Base-by-base conservation (phyloP, 2,888 invertebrate species). In the Calephelis perditalis region DNA sequence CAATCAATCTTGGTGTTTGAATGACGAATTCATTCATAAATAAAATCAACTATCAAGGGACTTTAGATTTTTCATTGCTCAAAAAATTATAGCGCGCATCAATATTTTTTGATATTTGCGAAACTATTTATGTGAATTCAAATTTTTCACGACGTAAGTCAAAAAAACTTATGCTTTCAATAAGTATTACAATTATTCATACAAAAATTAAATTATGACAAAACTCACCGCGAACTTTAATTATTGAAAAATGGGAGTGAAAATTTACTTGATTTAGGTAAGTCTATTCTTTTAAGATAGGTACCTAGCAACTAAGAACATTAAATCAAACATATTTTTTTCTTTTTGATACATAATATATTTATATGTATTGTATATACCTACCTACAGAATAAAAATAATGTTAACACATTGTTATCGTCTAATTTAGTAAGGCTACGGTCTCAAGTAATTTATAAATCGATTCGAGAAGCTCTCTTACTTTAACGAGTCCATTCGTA, bases 201-300 rank as follows among this genome's bases (percentile, higher is more conserved):
- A 36, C 7, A 54, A 54, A 54, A n/a, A n/a, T 7, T 54, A 54
- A 54, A 54, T 54, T 54, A 54, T 54, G 52, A 54, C 52, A 54
- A 54, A 54, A 54, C 6, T 36, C 7, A 36, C 36, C 36, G 36
- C n/a, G 5, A 36, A 11, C 35, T 36, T 35, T 54, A 36, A 36
- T n/a, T 7, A 10, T 7, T n/a, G 7, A 36, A 54, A 36, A 36
- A 36, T 36, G 35, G 11, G 36, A 35, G 26, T 35, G 52, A 54
- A 36, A n/a, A 54, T 7, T 47, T 8, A 54, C 11, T 11, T 10
- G 45, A 35, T 35, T 35, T 54, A 11, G 52, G 52, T 54, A 54
- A 54, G 52, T 54, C 7, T 11, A n/a, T 54, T 3, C 10, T 26
- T 26, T 26, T 26, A 26, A 26, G 26, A 26, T 26, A 49, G 10